Evolutionary conservation across 2,888 invertebrate species (phyloP).

Genomic region (Mesorhabditis belari): DNA sequence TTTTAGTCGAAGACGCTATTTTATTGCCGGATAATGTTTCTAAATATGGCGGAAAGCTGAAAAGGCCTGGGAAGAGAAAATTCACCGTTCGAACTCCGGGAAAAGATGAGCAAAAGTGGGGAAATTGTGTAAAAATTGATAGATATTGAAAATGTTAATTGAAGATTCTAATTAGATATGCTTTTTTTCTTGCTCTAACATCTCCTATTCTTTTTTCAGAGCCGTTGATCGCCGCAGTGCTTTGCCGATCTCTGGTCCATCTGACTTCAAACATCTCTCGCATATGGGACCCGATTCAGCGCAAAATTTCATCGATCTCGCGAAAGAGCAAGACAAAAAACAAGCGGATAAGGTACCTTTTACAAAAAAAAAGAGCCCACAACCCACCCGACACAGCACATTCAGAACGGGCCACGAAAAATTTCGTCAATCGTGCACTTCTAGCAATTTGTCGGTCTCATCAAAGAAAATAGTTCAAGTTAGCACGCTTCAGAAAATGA

Average conservation of each 20-base stretch:
- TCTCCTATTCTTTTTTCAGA: slow-evolving; percentile 19
- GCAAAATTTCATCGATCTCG: slow-evolving; percentile 47
- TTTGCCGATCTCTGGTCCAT: slow-evolving; percentile 79
- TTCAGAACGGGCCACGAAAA: background rate
- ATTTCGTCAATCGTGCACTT: background rate
- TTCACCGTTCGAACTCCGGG: slow-evolving; percentile 26
- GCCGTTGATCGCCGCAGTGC: slow-evolving; percentile 43
- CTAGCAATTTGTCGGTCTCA: no score
- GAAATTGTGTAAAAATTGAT: background rate
- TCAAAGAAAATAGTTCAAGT: no score
- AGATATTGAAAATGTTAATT: background rate
- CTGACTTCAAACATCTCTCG: slow-evolving; percentile 93
- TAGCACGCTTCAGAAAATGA: no score
- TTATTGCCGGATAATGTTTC: slow-evolving; percentile 7
- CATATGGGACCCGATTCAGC: slow-evolving; percentile 98
- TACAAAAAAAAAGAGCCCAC: background rate
- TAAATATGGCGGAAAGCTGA: slow-evolving; percentile 6
- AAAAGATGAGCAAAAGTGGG: slow-evolving; percentile 30
- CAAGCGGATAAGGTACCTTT: background rate
- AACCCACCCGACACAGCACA: background rate
- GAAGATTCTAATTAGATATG: background rate
- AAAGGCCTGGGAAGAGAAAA: slow-evolving; percentile 22
- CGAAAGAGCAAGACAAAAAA: slow-evolving; percentile 1
- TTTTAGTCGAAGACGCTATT: slow-evolving; percentile 25
- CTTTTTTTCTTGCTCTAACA: background rate